phyloP scores from a whole-genome alignment of 2,113 vertebrate genomes.

The Echinops telfairi region DNA sequence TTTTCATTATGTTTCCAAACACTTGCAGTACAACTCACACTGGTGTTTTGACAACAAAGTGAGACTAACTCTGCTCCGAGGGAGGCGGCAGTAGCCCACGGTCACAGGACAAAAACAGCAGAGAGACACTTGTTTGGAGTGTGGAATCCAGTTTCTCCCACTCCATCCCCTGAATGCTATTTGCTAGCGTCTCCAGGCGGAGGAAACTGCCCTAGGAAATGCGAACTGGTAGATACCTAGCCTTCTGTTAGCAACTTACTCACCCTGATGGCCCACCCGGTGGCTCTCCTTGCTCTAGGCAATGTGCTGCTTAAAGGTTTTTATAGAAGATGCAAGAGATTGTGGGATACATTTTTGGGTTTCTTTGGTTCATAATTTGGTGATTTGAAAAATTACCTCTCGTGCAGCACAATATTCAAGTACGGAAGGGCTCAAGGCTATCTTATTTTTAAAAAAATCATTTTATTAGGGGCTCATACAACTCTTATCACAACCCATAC shows the following conservation, averaged over 20 bases:
- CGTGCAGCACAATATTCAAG: neutral
- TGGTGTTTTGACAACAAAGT: neutral
- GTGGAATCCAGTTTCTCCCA: neutral
- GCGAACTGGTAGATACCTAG: neutral
- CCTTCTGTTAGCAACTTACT: neutral
- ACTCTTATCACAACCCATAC: no score
- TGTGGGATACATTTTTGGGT: neutral
- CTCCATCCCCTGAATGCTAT: neutral
- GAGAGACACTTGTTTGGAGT: neutral
- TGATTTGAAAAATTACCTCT: neutral
- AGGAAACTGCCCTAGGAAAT: constrained; percentile 45
- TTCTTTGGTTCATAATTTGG: no score
- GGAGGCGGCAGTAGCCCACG: neutral
- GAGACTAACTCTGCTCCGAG: neutral
- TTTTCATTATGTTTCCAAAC: neutral
- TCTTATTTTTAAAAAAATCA: no score
- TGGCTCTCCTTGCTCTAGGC: neutral
- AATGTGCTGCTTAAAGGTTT: constrained; percentile 47
- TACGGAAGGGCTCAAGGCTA: neutral
- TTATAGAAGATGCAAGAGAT: constrained; percentile 7
- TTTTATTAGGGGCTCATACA: no score
- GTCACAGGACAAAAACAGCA: neutral
- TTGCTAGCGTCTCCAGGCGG: neutral
- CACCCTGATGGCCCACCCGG: neutral
- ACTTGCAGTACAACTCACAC: neutral